A percentile compares a stretch with the other conserved stretches of the same genome.
Conservation (phyloP, 2,113 vertebrate species). For the Cranoglanis bouderius region DNA sequence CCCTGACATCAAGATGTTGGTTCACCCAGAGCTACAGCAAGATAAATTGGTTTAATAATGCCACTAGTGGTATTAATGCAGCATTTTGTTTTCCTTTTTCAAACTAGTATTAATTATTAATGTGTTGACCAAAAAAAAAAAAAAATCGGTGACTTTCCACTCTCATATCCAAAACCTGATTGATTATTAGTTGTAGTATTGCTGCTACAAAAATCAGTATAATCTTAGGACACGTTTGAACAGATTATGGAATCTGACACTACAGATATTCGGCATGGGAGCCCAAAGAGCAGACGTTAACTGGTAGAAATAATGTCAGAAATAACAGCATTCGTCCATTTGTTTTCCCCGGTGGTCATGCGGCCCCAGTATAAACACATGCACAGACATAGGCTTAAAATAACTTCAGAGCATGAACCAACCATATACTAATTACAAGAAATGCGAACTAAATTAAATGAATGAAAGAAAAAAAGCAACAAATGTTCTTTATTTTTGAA, state of each 20-base stretch:
- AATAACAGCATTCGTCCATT: neutral
- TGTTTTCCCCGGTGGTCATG: neutral
- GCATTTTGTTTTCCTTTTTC: slow-evolving; percentile 28
- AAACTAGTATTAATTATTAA: slow-evolving; percentile 39
- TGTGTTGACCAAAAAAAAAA: neutral
- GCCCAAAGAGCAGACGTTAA: neutral
- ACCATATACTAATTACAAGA: neutral
- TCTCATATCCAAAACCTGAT: neutral
- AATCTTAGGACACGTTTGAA: neutral
- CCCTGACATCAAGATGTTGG: slow-evolving; percentile 1
- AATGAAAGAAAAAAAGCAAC: neutral
- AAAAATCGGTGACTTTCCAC: neutral
- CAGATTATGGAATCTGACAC: neutral
- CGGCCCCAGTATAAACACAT: neutral
- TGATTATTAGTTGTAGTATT: neutral
- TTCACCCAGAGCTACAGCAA: slow-evolving; percentile 37
- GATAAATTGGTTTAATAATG: slow-evolving; percentile 58
- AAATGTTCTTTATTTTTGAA: neutral
- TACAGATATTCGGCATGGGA: neutral
- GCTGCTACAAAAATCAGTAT: neutral
- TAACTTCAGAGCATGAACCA: neutral
- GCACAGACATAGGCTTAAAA: neutral
- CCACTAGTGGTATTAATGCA: slow-evolving; percentile 29
- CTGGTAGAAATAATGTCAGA: neutral
- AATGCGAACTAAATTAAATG: neutral